Base-by-base conservation (phyloP, 2,888 invertebrate species). In the Cerastis leucographa region DNA sequence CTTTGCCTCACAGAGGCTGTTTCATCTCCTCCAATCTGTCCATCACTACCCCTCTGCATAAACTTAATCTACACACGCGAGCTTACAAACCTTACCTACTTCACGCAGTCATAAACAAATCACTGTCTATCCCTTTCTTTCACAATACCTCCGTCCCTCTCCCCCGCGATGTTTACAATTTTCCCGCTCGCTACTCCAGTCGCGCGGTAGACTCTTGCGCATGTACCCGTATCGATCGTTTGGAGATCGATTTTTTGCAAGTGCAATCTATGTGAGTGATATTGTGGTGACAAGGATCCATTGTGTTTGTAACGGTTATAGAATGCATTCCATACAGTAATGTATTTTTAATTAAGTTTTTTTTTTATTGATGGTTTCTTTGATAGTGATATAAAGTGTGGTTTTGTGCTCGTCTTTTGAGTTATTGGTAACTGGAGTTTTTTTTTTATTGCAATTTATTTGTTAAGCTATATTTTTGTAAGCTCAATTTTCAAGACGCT, bases 141-240 rank as follows among this genome's bases (percentile, higher is more conserved):
- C 86, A 59, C 82, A 11, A 87, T 93, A 92, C 74, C 73, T 77
- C 84, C 69, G 71, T 93, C 92, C 86, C 89, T 76, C 73, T 93
- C 91, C 46, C 88, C 61, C 92, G 40, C 84, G 85, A 83, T 95
- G 94, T 95, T 95, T 95, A 95, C 92, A 92, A 93, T 93, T 94
- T 94, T 93, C 91, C 91, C 92, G 88, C 87, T 85, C 81, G 68
- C 74, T 29, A 77, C 85, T 83, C 75, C 89, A 95, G 95, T 95
- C 86, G 91, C 86, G 81, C 84, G 88, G 77, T 64, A 85, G 89
- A 74, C 90, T 90, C 90, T 91, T 90, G 94, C 94, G 92, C 86
- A 90, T 89, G 86, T 90, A 87, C 93, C 92, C 89, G 88, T 84
- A 84, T 88, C 85, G 83, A 87, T 90, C 85, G 84, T 86, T 89